phyloP scores from a whole-genome alignment of 2,888 invertebrate genomes.

The Empis stercorea region DNA sequence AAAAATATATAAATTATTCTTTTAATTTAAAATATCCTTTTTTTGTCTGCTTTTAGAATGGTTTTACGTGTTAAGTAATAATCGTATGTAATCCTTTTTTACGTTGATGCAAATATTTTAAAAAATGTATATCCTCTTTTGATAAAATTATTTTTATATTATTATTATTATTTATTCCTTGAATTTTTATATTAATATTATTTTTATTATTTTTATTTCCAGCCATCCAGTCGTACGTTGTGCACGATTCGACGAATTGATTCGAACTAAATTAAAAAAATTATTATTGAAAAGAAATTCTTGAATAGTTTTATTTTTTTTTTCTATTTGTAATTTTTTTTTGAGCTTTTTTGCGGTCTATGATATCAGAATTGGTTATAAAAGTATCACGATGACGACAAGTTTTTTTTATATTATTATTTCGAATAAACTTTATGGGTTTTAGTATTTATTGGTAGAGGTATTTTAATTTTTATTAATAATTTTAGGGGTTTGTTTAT shows the following conservation, averaged over 20 bases:
- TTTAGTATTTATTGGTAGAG: too few relatives aligned
- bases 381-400: too few relatives aligned
- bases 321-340: not conserved
- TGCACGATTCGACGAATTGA: not conserved
- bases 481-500: too few relatives aligned
- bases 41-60: too few relatives aligned
- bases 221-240: conserved; percentile 30
- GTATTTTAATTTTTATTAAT: too few relatives aligned
- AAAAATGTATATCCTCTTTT: not conserved
- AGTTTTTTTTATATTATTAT: too few relatives aligned
- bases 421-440: too few relatives aligned
- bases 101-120: not conserved
- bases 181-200: not conserved
- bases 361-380: too few relatives aligned
- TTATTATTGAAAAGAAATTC: not conserved
- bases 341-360: too few relatives aligned
- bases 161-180: not conserved
- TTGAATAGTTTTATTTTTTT: not conserved
- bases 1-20: too few relatives aligned
- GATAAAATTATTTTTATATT: not conserved
- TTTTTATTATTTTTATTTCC: conserved; percentile 18
- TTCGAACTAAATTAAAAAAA: conserved; percentile 1
- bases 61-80: not conserved
- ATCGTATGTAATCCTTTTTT: conserved; percentile 1
- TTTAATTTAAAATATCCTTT: too few relatives aligned